Percentiles rank a stretch among this genome's conserved stretches.
Evolutionary conservation across 2,113 vertebrate species (phyloP).

Genomic region (Grammomys surdaster): DNA sequence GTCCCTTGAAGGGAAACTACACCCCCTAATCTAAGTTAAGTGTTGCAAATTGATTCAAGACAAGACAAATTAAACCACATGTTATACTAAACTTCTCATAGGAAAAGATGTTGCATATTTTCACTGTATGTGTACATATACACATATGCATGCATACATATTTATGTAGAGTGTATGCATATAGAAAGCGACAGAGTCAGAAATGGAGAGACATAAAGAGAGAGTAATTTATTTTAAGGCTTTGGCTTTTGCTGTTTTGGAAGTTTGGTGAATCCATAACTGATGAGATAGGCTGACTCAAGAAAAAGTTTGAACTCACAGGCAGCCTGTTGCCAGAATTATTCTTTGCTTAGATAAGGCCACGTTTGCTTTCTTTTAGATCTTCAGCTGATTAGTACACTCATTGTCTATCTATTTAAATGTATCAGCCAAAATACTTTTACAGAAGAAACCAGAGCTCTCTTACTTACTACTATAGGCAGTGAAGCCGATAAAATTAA

Average conservation of each 20-base stretch:
- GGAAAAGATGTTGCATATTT: not conserved
- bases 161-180: not conserved
- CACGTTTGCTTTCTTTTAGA: not conserved
- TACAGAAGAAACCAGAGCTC: not conserved
- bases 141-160: not conserved
- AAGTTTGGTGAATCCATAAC: not conserved
- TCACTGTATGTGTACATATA: not conserved
- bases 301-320: not conserved
- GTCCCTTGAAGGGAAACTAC: not conserved
- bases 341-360: not conserved
- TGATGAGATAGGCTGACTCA: not conserved
- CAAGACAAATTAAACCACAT: not conserved
- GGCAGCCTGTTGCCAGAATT: not conserved
- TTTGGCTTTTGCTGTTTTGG: not conserved
- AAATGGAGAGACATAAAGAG: not conserved
- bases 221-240: not conserved
- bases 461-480: not conserved
- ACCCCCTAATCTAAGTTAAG: not conserved
- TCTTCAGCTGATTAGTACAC: not conserved
- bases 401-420: slow-evolving; percentile 11
- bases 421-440: not conserved
- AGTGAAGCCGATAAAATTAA: not conserved
- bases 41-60: not conserved
- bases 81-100: not conserved
- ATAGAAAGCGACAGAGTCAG: not conserved